Conservation (phyloP, 2,888 invertebrate species). For the Exephanes ischioxanthus region DNA sequence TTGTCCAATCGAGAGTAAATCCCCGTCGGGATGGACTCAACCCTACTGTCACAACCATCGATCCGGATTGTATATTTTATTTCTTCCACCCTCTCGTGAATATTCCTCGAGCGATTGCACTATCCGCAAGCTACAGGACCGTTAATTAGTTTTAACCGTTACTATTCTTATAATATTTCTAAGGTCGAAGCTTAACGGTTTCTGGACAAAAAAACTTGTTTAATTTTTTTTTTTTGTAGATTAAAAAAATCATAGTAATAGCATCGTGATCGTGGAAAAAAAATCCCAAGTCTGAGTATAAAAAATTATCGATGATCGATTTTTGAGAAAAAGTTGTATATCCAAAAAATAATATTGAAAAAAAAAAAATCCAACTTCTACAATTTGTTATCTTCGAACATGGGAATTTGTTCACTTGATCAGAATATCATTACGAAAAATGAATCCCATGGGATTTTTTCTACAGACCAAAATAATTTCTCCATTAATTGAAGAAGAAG, state of each 20-base stretch:
- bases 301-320: too few species aligned
- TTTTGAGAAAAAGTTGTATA: too few species aligned
- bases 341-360: background rate
- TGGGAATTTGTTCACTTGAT: background rate
- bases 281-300: too few species aligned
- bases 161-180: background rate
- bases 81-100: conserved; percentile 1
- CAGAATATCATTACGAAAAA: too few species aligned
- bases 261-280: too few species aligned
- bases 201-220: background rate
- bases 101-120: conserved; percentile 6
- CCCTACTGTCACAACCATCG: conserved; percentile 72
- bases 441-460: too few species aligned
- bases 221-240: background rate
- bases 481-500: too few species aligned
- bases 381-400: background rate
- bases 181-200: background rate
- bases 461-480: too few species aligned
- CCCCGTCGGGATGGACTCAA: conserved; percentile 75
- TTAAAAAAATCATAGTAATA: too few species aligned
- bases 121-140: background rate
- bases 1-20: conserved; percentile 80
- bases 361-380: background rate
- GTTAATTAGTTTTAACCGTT: background rate
- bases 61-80: conserved; percentile 44